A percentile compares a stretch with the other conserved stretches of the same genome.
Conservation (phyloP, 2,888 invertebrate species). For the Chrysodeixis includens region DNA sequence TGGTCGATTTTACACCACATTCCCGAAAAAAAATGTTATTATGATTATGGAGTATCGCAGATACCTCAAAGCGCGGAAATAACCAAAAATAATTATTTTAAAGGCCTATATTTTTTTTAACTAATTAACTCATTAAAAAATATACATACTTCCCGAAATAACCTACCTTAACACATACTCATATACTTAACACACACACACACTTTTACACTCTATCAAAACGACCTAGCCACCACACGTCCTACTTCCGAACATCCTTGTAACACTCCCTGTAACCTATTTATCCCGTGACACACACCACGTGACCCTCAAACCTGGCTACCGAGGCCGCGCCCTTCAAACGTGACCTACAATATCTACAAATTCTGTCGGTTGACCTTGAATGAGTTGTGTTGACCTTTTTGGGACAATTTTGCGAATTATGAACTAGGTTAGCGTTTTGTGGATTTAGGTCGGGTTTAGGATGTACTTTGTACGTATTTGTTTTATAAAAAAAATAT, state of each 20-base stretch:
- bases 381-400: conserved; percentile 46
- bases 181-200: conserved; percentile 10
- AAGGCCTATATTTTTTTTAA: too few species aligned
- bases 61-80: too few species aligned
- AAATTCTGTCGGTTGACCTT: conserved; percentile 44
- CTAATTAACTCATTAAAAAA: too few species aligned
- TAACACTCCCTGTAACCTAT: conserved; percentile 45
- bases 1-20: too few species aligned
- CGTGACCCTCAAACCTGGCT: conserved; percentile 50
- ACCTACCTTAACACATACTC: too few species aligned
- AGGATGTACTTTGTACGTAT: not conserved
- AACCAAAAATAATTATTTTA: too few species aligned
- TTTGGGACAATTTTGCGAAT: conserved; percentile 16
- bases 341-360: conserved; percentile 44
- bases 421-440: conserved; percentile 31
- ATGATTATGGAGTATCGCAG: too few species aligned
- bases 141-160: too few species aligned
- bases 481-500: too few species aligned
- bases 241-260: conserved; percentile 46
- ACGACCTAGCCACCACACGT: conserved; percentile 24
- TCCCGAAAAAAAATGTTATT: too few species aligned
- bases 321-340: conserved; percentile 45
- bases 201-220: not conserved
- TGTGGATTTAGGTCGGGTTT: not conserved
- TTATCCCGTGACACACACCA: conserved; percentile 51